Conservation (phyloP, 1,140 invertebrate species). For the Ephestia elutella region DNA sequence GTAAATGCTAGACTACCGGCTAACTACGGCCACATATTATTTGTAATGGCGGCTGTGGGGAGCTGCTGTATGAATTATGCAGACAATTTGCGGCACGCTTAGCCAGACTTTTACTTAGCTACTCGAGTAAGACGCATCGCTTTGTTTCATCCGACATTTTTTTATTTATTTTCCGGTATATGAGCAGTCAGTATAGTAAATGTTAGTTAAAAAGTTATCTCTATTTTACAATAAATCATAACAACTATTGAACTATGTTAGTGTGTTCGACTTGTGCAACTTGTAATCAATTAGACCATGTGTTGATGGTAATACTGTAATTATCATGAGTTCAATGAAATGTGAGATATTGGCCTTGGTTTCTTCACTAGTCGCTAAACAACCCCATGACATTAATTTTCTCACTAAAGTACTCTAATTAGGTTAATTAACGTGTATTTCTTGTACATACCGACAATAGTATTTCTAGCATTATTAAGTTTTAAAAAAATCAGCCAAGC, state of each 20-base stretch:
- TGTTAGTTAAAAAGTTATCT: background rate
- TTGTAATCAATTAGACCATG: too few relatives aligned
- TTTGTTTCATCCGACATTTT: slow-evolving; percentile 6
- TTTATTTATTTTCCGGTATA: background rate
- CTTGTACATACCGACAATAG: too few relatives aligned
- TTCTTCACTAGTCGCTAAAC: background rate
- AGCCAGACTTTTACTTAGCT: slow-evolving; percentile 49
- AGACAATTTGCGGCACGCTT: slow-evolving; percentile 34
- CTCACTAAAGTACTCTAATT: background rate
- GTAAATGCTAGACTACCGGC: slow-evolving; percentile 14
- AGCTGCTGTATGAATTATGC: slow-evolving; percentile 58
- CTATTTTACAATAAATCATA: background rate
- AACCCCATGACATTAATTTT: background rate
- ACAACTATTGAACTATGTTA: too few relatives aligned
- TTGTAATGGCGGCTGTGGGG: slow-evolving; percentile 29
- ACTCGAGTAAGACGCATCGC: slow-evolving; percentile 16
- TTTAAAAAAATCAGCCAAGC: too few relatives aligned
- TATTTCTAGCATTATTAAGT: too few relatives aligned
- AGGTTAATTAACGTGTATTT: too few relatives aligned
- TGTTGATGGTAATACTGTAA: too few relatives aligned
- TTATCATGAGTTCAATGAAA: background rate
- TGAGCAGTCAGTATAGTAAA: background rate
- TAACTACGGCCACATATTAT: slow-evolving; percentile 14
- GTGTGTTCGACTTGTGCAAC: too few relatives aligned
- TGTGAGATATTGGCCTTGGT: background rate